These are phyloP conservation scores for Protula sp. DNA, from an alignment of 2,888 invertebrate species.

Conservation along the genomic window DNA sequence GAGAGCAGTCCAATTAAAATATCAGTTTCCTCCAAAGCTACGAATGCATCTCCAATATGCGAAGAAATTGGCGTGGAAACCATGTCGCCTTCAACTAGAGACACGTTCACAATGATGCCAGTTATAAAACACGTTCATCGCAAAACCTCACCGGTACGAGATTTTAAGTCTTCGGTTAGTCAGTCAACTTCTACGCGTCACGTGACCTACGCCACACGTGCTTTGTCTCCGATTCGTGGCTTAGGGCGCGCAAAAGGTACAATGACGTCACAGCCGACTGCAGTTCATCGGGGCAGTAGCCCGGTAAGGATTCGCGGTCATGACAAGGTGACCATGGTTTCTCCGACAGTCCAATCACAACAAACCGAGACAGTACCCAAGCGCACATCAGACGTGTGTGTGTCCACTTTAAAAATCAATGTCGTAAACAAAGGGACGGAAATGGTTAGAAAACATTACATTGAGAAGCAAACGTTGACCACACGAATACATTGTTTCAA, in stretches of 20 bases:
- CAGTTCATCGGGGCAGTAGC: no score
- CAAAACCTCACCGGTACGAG: neutral
- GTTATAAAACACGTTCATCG: neutral
- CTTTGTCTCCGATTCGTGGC: neutral
- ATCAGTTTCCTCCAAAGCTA: no score
- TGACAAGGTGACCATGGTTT: neutral
- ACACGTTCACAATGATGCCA: neutral
- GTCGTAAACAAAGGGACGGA: constrained; percentile 6
- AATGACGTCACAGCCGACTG: no score
- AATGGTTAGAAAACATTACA: constrained; percentile 9
- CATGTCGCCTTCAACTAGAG: no score
- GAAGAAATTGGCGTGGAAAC: no score
- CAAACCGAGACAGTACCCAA: neutral
- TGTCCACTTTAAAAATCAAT: neutral
- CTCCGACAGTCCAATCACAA: neutral
- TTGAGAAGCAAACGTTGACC: constrained; percentile 25
- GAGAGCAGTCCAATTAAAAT: no score
- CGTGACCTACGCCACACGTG: neutral
- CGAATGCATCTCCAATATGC: no score
- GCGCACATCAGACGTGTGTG: neutral
- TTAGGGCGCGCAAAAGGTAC: no score
- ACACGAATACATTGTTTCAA: constrained; percentile 13
- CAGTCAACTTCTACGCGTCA: neutral
- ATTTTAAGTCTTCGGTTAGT: neutral
- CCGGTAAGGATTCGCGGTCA: neutral